phyloP scores from a whole-genome alignment of 2,797 vertebrate genomes.

The Halcyon chelicuti region DNA sequence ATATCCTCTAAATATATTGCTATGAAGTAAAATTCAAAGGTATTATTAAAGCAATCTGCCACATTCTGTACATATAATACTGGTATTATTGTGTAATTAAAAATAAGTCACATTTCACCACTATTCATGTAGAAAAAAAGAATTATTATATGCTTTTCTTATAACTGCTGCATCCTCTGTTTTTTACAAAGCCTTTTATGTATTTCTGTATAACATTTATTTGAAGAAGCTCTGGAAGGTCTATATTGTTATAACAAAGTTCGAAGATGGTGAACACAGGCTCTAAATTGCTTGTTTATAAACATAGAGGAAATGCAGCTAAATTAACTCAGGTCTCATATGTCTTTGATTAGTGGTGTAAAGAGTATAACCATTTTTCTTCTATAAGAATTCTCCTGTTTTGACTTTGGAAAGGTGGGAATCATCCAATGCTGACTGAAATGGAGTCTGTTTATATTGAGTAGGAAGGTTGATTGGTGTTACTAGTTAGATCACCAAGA shows the following conservation, averaged over 20 bases:
- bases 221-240: not conserved
- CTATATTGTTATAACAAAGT: not conserved
- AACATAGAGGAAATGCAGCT: not conserved
- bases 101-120: not conserved
- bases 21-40: constrained; percentile 58
- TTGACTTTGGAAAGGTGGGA: not conserved
- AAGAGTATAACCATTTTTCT: not conserved
- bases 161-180: not conserved
- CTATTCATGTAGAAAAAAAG: not conserved
- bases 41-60: not conserved
- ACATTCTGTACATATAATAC: not conserved
- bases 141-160: not conserved
- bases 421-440: not conserved
- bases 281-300: not conserved
- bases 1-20: constrained; percentile 93
- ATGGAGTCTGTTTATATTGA: not conserved
- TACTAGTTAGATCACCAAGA: not conserved
- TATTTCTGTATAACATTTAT: not conserved
- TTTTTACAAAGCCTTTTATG: not conserved
- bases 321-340: not conserved
- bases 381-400: not conserved
- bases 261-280: not conserved
- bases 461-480: not conserved
- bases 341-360: not conserved
- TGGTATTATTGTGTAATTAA: not conserved